A percentile compares a stretch with the other conserved stretches of the same genome.
Conservation (phyloP, 2,113 vertebrate species). For the Promerops cafer region DNA sequence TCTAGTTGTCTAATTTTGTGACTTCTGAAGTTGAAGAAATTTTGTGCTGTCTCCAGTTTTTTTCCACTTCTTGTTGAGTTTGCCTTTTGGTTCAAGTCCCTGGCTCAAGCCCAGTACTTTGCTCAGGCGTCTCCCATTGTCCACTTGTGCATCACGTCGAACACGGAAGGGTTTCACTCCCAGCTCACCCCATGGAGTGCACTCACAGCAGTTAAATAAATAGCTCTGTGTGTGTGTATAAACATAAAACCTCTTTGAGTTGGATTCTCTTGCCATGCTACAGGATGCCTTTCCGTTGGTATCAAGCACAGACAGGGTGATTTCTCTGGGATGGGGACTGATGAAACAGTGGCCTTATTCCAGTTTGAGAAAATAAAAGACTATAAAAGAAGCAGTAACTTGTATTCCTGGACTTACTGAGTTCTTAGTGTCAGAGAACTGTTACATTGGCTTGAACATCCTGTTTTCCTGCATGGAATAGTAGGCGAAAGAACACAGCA, state of each 20-base stretch:
- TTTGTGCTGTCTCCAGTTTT: background rate
- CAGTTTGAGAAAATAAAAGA: accelerated
- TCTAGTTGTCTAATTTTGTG: background rate
- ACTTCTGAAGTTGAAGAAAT: background rate
- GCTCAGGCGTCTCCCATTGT: background rate
- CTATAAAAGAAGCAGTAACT: background rate
- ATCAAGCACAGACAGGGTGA: background rate
- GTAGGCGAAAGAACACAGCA: background rate
- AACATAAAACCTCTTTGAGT: background rate
- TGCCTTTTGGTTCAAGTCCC: background rate
- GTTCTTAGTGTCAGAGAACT: background rate
- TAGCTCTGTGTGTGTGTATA: background rate
- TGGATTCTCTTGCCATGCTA: background rate
- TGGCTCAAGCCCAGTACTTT: background rate
- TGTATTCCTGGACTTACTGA: background rate
- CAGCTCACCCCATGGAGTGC: background rate
- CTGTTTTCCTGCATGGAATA: background rate
- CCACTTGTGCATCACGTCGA: accelerated
- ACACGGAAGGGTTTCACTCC: background rate
- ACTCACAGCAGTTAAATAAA: background rate
- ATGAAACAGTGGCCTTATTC: background rate
- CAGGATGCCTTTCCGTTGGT: background rate
- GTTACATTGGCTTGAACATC: background rate
- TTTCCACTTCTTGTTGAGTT: background rate
- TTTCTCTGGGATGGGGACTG: background rate